Evolutionary conservation across 2,888 invertebrate genomes (phyloP), one percentile per base, ranked within the genome.

Genomic region (Dolichomitus sp.): DNA sequence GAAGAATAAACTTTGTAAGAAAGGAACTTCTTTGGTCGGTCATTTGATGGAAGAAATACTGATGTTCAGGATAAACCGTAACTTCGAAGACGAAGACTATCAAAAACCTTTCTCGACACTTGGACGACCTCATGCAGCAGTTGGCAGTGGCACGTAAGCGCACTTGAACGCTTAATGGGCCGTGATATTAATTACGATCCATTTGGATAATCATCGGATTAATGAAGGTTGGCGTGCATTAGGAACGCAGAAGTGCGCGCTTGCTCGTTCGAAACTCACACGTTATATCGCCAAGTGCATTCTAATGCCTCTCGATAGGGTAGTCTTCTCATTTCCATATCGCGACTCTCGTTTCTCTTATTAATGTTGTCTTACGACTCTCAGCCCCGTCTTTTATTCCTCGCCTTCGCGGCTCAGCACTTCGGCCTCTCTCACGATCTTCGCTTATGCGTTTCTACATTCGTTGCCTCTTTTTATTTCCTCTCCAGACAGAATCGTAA

Each of bases 101-200:
- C 3, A 69, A 40, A 69, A 30, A 52, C n/a, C 9, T 6, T 57
- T 30, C 75, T 75, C 75, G 75, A 66, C 17, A 66, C 57, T 66
- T 19, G 40, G 19, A 54, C 17, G 45, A 66, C 14, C 33, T 75
- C 23, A 52, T 37, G 45, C 33, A 42, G 66, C 45, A 75, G 66
- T 66, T 54, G 54, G 54, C 54, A 42, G 14, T 6, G 30, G 54
- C 66, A 66, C 66, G 73, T 66, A 63, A 65, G 65, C 61, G 19
- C 14, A 37, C 50, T 45, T 73, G 54, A 23, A 50, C 80, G 81
- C 75, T 85, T 90, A 89, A 88, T 89, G 89, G 88, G 78, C 84
- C 81, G 75, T 79, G 84, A 88, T 89, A 87, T 88, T 89, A 89
- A 90, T 90, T 88, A 88, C 88, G 85, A 89, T 89, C 88, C 86